These are phyloP conservation scores for Spilosoma lubricipeda DNA, from an alignment of 2,888 invertebrate genomes.

Conservation along the genomic window DNA sequence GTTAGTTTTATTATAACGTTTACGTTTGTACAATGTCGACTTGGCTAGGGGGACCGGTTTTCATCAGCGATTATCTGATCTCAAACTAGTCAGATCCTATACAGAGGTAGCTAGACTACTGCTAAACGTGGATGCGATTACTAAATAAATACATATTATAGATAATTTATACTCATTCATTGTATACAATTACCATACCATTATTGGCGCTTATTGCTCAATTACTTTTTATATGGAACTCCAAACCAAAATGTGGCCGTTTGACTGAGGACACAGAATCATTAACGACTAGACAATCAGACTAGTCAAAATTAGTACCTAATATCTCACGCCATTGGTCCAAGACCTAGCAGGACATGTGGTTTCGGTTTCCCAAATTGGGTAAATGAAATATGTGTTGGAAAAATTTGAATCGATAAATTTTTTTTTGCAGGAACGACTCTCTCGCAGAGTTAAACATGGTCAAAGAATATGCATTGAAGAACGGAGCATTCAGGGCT, in stretches of 20 bases:
- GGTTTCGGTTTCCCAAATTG: neutral
- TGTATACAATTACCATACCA: neutral
- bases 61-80: neutral
- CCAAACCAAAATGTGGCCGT: neutral
- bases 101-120: neutral
- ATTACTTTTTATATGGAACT: neutral
- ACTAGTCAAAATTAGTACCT: neutral
- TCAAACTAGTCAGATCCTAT: neutral
- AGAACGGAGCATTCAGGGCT: constrained; percentile 95
- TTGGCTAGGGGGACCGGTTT: no score
- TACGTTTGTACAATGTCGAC: no score
- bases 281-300: neutral
- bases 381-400: neutral
- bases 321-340: neutral
- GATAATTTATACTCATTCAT: neutral
- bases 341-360: neutral
- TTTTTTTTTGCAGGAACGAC: constrained; percentile 89
- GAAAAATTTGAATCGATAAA: neutral
- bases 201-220: neutral
- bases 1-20: no score
- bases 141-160: no score
- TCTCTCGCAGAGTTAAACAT: constrained; percentile 93
- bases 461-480: constrained; percentile 89
- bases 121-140: no score
- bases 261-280: neutral